Base-by-base conservation (phyloP, 1,140 invertebrate species). In the Ruditapes philippinarum region DNA sequence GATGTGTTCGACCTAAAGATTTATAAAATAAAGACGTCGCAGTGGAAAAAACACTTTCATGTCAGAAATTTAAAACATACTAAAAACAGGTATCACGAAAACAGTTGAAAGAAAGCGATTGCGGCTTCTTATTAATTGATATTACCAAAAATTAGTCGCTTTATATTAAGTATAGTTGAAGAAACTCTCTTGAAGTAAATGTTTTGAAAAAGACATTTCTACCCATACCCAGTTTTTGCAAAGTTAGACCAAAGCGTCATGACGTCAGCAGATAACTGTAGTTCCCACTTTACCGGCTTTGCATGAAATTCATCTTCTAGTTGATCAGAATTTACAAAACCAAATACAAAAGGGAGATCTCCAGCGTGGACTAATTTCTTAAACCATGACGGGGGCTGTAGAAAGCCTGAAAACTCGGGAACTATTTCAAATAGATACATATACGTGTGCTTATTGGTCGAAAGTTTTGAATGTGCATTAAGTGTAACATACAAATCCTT, bases 161-260 rank as follows among this genome's bases (percentile, higher is more conserved):
- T n/a, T n/a, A n/a, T n/a, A n/a, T n/a, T n/a, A n/a, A n/a, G n/a
- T n/a, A n/a, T n/a, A n/a, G n/a, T n/a, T n/a, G n/a, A n/a, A n/a
- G n/a, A n/a, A n/a, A n/a, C n/a, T n/a, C n/a, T n/a, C n/a, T n/a
- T n/a, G n/a, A n/a, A n/a, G n/a, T n/a, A n/a, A n/a, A n/a, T n/a
- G n/a, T n/a, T n/a, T n/a, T n/a, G n/a, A n/a, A n/a, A n/a, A n/a
- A n/a, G n/a, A n/a, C n/a, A n/a, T n/a, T n/a, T n/a, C n/a, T 14
- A 45, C 42, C 42, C 57, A 49, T 60, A 80, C 76, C 76, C 76
- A 31, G 51, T 60, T 60, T 80, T 80, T 19, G 78, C 78, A 60
- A 62, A 80, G 12, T 80, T 80, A 36, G 51, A 38, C 45, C 45
- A 80, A 22, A 80, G 0, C 22, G 51, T 80, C 51, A 80, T 80